A percentile compares a stretch with the other conserved stretches of the same genome.
phyloP scores from a whole-genome alignment of 2,113 vertebrate genomes.

The Sphaerodactylus townsendi region DNA sequence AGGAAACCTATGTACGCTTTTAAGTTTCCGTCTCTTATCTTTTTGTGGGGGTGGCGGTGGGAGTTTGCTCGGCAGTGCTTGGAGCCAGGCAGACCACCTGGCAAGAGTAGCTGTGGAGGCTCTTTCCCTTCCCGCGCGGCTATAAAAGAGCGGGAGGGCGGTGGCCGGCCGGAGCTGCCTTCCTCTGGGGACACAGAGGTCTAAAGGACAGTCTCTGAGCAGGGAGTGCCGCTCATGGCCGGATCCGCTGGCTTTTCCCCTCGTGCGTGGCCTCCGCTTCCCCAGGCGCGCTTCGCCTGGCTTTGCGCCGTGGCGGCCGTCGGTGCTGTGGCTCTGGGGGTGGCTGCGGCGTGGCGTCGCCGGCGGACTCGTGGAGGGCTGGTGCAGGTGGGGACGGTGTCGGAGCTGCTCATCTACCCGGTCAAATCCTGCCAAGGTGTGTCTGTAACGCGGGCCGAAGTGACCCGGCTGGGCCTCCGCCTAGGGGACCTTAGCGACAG shows the following conservation, averaged over 20 bases:
- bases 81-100: no score
- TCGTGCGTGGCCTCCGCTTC: not conserved
- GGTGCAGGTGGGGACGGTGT: constrained; percentile 81
- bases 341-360: constrained; percentile 59
- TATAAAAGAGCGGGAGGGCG: not conserved
- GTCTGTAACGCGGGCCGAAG: constrained; percentile 75
- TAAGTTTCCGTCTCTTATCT: no score
- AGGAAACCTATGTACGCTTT: no score
- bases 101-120: not conserved
- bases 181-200: no score
- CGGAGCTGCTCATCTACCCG: constrained; percentile 83
- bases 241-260: not conserved
- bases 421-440: constrained; percentile 87
- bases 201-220: not conserved
- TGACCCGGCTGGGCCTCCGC: constrained; percentile 77
- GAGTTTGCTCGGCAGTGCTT: no score
- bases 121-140: not conserved
- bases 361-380: constrained; percentile 38
- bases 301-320: constrained; percentile 53
- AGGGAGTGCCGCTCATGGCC: not conserved
- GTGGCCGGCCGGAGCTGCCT: not conserved
- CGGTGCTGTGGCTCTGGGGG: constrained; percentile 57
- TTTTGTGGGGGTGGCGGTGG: no score
- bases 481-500: constrained; percentile 83
- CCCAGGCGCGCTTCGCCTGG: constrained; percentile 19